Base-by-base conservation (phyloP, 2,888 invertebrate species). In the Melitaea athalia region DNA sequence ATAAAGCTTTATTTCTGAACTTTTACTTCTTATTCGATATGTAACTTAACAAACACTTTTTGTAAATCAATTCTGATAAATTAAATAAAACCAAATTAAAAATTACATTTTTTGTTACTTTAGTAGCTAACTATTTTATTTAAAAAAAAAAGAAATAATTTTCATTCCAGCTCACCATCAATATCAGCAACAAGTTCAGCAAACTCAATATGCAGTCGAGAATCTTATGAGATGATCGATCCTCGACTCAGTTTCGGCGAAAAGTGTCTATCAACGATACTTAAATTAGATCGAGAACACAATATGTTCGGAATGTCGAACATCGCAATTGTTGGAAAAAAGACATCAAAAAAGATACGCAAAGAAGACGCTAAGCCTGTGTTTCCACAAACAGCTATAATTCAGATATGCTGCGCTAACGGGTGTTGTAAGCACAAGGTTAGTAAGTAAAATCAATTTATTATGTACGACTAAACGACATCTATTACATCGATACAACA, bases 291-390 rank as follows among this genome's bases (percentile, higher is more conserved):
- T 73, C 86, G 83, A 73, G 92, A 92, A 72, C 90, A 91, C 72
- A 92, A 92, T 67, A 74, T 92, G 79, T 92, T 92, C 75, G 92
- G 92, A 1, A 72, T 92, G 24, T 91, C 91, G 3, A 87, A 88
- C 73, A 86, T 91, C 68, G 81, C 88, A 49, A 86, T 89, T 55
- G 81, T 85, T 71, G 85, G 84, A 63, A 72, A 84, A 50, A 82
- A 77, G 45, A 74, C 79, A 49, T 84, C 85, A 33, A 84, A 78
- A 72, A 85, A 82, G 68, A 81, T 73, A 53, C 80, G 81, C 47
- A 88, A 86, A 64, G 83, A 87, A 0, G 84, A 85, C 15, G 81
- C 85, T 2, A 85, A 77, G 55, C 81, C 92, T 1, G 87, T 83
- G 14, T 92, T 92, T 61, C 91, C 83, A 59, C 92, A 92, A 73